A percentile compares a stretch with the other conserved stretches of the same genome.
Evolutionary conservation across 2,888 invertebrate species (phyloP).

Genomic region (Trichogramma dendrolimi): DNA sequence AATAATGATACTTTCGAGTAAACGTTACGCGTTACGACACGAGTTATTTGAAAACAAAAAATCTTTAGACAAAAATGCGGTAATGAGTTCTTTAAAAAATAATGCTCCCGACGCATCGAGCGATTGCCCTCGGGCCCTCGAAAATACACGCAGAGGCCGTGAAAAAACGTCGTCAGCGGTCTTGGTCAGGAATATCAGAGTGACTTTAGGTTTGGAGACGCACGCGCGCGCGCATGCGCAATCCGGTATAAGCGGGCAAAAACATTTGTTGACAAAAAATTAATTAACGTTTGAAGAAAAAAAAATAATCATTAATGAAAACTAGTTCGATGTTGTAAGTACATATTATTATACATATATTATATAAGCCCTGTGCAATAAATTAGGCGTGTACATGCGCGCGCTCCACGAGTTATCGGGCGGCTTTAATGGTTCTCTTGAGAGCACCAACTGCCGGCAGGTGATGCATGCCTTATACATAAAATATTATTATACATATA

Average conservation of each 20-base stretch:
- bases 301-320: slow-evolving; percentile 22
- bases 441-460: slow-evolving; percentile 41
- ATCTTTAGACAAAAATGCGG: too few relatives aligned
- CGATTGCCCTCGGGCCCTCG: too few relatives aligned
- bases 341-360: too few relatives aligned
- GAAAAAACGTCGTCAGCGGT: too few relatives aligned
- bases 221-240: slow-evolving; percentile 24
- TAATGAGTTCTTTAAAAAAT: too few relatives aligned
- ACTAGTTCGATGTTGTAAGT: slow-evolving; percentile 22
- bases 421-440: slow-evolving; percentile 30
- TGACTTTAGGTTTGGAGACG: too few relatives aligned
- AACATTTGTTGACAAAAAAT: slow-evolving; percentile 40
- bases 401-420: slow-evolving; percentile 23
- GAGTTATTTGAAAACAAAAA: too few relatives aligned
- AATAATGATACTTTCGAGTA: too few relatives aligned
- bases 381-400: slow-evolving; percentile 7
- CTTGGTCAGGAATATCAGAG: too few relatives aligned
- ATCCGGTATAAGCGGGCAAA: slow-evolving; percentile 28
- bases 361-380: background rate
- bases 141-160: too few relatives aligned
- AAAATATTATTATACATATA: slow-evolving; percentile 32
- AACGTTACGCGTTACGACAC: too few relatives aligned
- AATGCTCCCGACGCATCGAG: too few relatives aligned
- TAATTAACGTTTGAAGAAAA: slow-evolving; percentile 32
- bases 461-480: slow-evolving; percentile 47